These are phyloP conservation scores for Dolichomitus sp. DNA, from an alignment of 2,888 invertebrate species.

Conservation along the genomic window DNA sequence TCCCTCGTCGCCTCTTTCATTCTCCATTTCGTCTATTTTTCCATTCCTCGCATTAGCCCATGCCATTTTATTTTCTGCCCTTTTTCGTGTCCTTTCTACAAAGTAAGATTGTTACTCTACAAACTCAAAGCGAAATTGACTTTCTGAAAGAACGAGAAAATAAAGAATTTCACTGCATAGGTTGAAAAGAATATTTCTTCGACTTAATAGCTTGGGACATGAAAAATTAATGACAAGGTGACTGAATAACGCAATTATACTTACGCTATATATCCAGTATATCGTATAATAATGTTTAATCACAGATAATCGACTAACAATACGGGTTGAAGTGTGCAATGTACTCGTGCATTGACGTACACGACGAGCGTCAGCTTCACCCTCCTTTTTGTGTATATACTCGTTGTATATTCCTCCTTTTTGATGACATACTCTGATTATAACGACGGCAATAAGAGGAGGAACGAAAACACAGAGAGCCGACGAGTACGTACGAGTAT, in stretches of 20 bases:
- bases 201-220: background rate
- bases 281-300: background rate
- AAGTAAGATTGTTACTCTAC: background rate
- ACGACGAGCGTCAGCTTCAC: slow-evolving; percentile 8
- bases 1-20: too few relatives aligned
- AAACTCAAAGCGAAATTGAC: background rate
- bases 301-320: slow-evolving; percentile 4
- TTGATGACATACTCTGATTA: slow-evolving; percentile 53
- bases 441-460: slow-evolving; percentile 37
- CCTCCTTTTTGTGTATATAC: slow-evolving; percentile 1
- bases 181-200: background rate
- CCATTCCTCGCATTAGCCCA: slow-evolving; percentile 3
- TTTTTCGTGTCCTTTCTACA: background rate
- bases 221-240: background rate
- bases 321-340: slow-evolving; percentile 10
- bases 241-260: background rate
- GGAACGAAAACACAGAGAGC: slow-evolving; percentile 35
- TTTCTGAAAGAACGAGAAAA: too few relatives aligned
- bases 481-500: slow-evolving; percentile 16
- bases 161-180: background rate
- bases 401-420: slow-evolving; percentile 4
- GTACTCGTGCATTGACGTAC: slow-evolving; percentile 5
- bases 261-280: background rate
- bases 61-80: background rate
- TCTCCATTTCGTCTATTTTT: background rate